Percentiles rank a stretch among this genome's conserved stretches.
Evolutionary conservation across 2,888 invertebrate species (phyloP).

Genomic region (Sceliomorpha sp.): DNA sequence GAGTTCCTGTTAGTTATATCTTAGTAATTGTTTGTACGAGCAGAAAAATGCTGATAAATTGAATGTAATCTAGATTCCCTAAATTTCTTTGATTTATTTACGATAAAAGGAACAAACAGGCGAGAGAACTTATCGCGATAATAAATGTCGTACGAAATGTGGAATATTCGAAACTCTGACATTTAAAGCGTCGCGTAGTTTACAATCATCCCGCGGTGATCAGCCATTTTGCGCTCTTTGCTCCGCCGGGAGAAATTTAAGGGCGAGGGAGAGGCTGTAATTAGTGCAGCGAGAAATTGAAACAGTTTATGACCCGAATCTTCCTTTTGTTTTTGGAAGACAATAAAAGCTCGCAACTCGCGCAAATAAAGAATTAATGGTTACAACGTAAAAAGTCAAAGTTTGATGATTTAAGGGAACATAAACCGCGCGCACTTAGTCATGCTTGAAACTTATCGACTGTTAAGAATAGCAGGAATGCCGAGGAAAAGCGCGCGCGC

Average conservation of each 20-base stretch:
- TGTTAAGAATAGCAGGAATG: slow-evolving; percentile 15
- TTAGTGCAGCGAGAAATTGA: slow-evolving; percentile 35
- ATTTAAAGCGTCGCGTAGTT: slow-evolving; percentile 17
- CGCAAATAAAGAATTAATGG: slow-evolving; percentile 26
- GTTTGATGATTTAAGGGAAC: slow-evolving; percentile 37
- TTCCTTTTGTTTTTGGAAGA: neutral
- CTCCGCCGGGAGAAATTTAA: slow-evolving; percentile 9
- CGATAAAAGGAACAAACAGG: no score
- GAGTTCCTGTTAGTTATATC: no score
- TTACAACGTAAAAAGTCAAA: slow-evolving; percentile 25
- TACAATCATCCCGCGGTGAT: slow-evolving; percentile 11
- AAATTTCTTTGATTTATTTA: no score
- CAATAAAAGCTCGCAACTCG: slow-evolving; percentile 10
- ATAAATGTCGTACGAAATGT: no score
- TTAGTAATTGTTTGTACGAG: no score
- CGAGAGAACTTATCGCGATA: slow-evolving; percentile 18
- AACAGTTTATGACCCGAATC: slow-evolving; percentile 28
- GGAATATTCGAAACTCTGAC: no score
- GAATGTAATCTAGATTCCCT: no score
- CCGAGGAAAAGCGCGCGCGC: slow-evolving; percentile 3
- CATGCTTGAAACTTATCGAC: slow-evolving; percentile 26
- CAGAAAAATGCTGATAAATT: no score
- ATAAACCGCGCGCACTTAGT: slow-evolving; percentile 33
- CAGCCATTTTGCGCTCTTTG: slow-evolving; percentile 19
- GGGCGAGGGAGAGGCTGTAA: slow-evolving; percentile 21